A percentile compares a stretch with the other conserved stretches of the same genome.
phyloP scores from a whole-genome alignment of 2,113 vertebrate species.

The Percina caprodes region DNA sequence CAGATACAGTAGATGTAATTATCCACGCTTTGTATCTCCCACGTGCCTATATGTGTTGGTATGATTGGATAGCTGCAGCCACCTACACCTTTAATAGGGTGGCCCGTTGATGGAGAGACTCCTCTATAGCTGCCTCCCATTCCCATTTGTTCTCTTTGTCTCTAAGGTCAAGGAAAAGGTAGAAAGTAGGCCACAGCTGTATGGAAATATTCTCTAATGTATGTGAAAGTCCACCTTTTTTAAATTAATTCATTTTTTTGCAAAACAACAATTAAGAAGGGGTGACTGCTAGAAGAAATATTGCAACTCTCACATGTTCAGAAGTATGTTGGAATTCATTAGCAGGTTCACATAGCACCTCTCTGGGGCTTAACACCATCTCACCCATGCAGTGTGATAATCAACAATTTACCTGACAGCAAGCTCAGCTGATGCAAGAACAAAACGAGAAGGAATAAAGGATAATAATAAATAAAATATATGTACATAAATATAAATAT shows the following conservation, averaged over 20 bases:
- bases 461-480: neutral
- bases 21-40: conserved; percentile 8
- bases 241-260: neutral
- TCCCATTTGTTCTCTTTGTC: conserved; percentile 5
- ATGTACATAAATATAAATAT: too few relatives aligned
- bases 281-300: conserved; percentile 1
- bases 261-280: conserved; percentile 1
- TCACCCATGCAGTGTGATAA: conserved; percentile 36
- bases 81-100: conserved; percentile 39
- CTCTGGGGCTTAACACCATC: conserved; percentile 40
- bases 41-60: conserved; percentile 20
- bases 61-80: conserved; percentile 39
- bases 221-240: neutral
- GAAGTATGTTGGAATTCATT: conserved; percentile 52
- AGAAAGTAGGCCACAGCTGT: conserved; percentile 51
- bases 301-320: conserved; percentile 5
- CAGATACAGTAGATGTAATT: conserved; percentile 33
- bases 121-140: conserved; percentile 25
- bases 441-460: neutral
- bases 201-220: neutral
- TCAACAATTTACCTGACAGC: conserved; percentile 46
- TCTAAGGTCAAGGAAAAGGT: conserved; percentile 64
- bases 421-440: conserved; percentile 25
- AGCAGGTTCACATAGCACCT: conserved; percentile 52
- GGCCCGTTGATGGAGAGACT: conserved; percentile 9